These are phyloP conservation scores for Motacilla tschutschensis DNA, from an alignment of 2,113 vertebrate genomes.

Conservation along the genomic window DNA sequence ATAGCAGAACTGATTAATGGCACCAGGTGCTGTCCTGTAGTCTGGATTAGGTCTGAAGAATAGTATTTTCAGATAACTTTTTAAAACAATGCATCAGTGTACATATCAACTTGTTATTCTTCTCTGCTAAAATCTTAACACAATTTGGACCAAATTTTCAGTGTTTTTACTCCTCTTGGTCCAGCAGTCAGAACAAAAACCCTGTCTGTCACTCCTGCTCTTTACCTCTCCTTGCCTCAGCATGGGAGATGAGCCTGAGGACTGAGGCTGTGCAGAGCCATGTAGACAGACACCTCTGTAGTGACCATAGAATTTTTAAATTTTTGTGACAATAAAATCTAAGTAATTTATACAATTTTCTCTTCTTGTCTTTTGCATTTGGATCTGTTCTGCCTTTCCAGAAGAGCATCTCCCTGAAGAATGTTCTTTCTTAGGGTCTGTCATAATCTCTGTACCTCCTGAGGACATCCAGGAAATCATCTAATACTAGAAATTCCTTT, in stretches of 20 bases:
- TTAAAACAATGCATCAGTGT: background rate
- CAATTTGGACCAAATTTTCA: background rate
- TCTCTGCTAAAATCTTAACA: background rate
- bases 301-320: fast-evolving
- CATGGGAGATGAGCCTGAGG: background rate
- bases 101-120: background rate
- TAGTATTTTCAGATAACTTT: background rate
- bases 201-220: background rate
- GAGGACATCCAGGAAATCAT: background rate
- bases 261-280: fast-evolving
- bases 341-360: background rate
- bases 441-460: background rate
- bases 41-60: background rate
- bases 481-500: background rate
- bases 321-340: background rate
- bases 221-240: background rate
- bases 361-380: background rate
- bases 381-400: background rate
- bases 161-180: background rate
- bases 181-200: background rate
- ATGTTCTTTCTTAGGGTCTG: background rate
- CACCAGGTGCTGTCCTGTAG: background rate
- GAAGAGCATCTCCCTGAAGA: background rate
- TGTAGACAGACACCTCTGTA: background rate
- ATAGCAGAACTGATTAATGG: background rate